A percentile compares a stretch with the other conserved stretches of the same genome.
These are phyloP conservation scores for Ceratosolen solmsi DNA, from an alignment of 1,140 invertebrate species.

Conservation along the genomic window DNA sequence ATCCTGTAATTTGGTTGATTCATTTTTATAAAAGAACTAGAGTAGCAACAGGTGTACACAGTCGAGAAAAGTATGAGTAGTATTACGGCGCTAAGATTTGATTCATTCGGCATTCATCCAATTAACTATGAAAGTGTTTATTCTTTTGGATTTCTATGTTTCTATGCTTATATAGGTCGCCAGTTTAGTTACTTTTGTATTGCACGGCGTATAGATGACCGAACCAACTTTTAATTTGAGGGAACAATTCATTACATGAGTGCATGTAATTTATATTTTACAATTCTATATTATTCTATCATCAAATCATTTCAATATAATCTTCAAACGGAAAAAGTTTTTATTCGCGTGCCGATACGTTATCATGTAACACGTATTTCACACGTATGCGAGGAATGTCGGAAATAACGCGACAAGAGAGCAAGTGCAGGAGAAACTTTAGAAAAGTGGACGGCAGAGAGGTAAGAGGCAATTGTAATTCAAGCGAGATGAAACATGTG, in stretches of 20 bases:
- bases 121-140: constrained; percentile 19
- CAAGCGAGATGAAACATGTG: constrained; percentile 16
- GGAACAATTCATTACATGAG: neutral
- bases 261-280: neutral
- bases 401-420: neutral
- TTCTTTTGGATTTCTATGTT: neutral
- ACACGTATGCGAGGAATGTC: neutral
- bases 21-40: neutral
- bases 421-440: too few relatives aligned
- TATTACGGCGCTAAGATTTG: neutral
- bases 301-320: constrained; percentile 43
- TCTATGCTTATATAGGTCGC: constrained; percentile 31
- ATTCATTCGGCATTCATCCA: constrained; percentile 24
- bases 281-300: neutral
- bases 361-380: constrained; percentile 1
- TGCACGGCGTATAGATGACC: neutral
- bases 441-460: neutral
- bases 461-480: neutral
- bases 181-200: constrained; percentile 32
- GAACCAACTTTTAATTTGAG: constrained; percentile 21
- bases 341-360: neutral
- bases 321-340: too few relatives aligned
- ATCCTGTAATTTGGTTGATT: too few relatives aligned
- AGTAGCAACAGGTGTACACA: neutral
- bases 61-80: constrained; percentile 1